Conservation (phyloP, 2,888 invertebrate species). For the Rhagium mordax region DNA sequence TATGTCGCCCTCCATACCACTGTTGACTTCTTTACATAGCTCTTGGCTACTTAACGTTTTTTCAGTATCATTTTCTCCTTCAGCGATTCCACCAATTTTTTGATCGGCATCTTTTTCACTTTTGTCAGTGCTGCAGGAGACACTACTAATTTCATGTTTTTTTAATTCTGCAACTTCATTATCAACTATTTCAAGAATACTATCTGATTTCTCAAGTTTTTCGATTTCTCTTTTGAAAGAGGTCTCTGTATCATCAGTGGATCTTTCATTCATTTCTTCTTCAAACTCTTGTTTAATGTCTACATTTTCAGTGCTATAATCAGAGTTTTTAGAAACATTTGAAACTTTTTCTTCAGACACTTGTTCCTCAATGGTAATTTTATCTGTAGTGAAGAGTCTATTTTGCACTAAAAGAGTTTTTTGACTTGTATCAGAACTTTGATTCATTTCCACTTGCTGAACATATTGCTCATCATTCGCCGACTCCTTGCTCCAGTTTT, state of each 20-base stretch:
- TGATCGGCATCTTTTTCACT: too few relatives aligned
- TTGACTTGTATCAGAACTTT: not conserved
- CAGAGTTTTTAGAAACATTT: not conserved
- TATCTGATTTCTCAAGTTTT: too few relatives aligned
- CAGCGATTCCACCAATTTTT: too few relatives aligned
- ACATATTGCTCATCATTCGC: not conserved
- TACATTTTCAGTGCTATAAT: not conserved
- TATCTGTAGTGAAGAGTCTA: not conserved
- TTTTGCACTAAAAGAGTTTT: not conserved
- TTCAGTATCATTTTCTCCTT: too few relatives aligned
- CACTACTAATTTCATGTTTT: too few relatives aligned
- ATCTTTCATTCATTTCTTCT: not conserved
- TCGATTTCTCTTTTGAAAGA: too few relatives aligned
- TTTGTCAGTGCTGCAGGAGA: too few relatives aligned
- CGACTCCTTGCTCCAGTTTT: not conserved
- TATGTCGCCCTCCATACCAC: too few relatives aligned
- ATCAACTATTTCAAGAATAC: not conserved
- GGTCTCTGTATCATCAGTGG: not conserved
- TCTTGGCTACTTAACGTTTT: too few relatives aligned
- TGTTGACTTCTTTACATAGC: too few relatives aligned
- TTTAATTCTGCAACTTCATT: not conserved
- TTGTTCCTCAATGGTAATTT: not conserved
- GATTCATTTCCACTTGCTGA: not conserved
- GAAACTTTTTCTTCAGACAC: not conserved
- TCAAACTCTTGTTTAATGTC: not conserved